Evolutionary conservation across 2,888 invertebrate species (phyloP).

Genomic region (Euspilapteryx auroguttella): DNA sequence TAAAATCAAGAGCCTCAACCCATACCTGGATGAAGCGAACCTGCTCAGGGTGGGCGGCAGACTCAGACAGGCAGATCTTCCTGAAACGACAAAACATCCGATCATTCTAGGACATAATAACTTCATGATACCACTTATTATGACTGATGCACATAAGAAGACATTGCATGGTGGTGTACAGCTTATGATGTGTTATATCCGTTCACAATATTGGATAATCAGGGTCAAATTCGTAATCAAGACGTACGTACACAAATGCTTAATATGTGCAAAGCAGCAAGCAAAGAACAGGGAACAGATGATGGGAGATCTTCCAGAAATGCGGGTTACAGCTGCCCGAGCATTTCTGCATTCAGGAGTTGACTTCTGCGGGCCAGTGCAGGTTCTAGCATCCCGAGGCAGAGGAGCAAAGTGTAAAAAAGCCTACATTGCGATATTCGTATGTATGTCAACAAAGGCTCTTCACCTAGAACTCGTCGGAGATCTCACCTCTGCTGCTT

Average conservation of each 20-base stretch:
- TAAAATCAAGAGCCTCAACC: not conserved
- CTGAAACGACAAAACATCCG: not conserved
- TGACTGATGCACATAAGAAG: conserved; percentile 8
- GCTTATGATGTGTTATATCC: conserved; percentile 5
- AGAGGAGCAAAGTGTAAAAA: not conserved
- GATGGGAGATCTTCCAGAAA: not conserved
- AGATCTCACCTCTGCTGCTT: not conserved
- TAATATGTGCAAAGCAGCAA: too few relatives aligned
- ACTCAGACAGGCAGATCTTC: not conserved
- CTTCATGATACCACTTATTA: conserved; percentile 1
- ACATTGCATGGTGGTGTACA: conserved; percentile 7
- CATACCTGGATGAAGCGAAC: not conserved
- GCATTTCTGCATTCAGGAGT: not conserved
- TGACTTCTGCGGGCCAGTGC: not conserved
- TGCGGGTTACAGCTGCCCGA: not conserved
- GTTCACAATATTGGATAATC: conserved; percentile 6
- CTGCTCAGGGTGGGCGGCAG: too few relatives aligned
- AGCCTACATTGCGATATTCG: not conserved
- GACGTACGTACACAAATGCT: too few relatives aligned
- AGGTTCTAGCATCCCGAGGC: not conserved
- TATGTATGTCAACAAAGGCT: not conserved
- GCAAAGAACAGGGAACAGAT: too few relatives aligned
- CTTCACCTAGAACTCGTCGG: not conserved
- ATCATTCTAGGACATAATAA: conserved; percentile 6
- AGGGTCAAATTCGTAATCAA: conserved; percentile 4